Percentiles rank a stretch among this genome's conserved stretches.
phyloP scores from a whole-genome alignment of 2,888 invertebrate genomes.

The Xanthostigma xanthostigma region DNA sequence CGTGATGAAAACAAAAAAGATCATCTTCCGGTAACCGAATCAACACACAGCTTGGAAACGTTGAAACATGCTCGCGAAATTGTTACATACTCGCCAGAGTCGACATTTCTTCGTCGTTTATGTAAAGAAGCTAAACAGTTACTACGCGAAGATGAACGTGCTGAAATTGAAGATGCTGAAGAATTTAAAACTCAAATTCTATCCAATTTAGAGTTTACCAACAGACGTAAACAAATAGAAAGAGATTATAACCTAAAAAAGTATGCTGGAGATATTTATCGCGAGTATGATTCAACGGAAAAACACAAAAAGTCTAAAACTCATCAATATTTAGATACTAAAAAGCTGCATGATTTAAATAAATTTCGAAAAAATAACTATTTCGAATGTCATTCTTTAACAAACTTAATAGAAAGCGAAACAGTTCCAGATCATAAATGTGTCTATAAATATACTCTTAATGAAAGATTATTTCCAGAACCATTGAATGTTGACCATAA shows the following conservation, averaged over 20 bases:
- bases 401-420: constrained; percentile 22
- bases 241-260: too few species aligned
- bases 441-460: constrained; percentile 37
- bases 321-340: too few species aligned
- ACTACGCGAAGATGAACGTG: background rate
- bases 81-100: background rate
- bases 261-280: too few species aligned
- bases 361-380: constrained; percentile 40
- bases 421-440: constrained; percentile 30
- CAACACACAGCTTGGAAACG: background rate
- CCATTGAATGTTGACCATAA: constrained; percentile 31
- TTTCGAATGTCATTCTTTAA: constrained; percentile 44
- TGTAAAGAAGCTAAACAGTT: background rate
- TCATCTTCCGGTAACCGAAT: too few species aligned
- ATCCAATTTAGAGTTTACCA: background rate
- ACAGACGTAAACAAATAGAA: background rate
- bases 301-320: too few species aligned
- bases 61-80: background rate
- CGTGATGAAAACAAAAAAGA: too few species aligned
- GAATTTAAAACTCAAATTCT: background rate
- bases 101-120: background rate
- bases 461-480: constrained; percentile 40
- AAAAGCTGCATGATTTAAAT: constrained; percentile 15
- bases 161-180: background rate
- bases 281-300: too few species aligned